Evolutionary conservation across 1,140 invertebrate species (phyloP).

Genomic region (Zelostemma sp.): DNA sequence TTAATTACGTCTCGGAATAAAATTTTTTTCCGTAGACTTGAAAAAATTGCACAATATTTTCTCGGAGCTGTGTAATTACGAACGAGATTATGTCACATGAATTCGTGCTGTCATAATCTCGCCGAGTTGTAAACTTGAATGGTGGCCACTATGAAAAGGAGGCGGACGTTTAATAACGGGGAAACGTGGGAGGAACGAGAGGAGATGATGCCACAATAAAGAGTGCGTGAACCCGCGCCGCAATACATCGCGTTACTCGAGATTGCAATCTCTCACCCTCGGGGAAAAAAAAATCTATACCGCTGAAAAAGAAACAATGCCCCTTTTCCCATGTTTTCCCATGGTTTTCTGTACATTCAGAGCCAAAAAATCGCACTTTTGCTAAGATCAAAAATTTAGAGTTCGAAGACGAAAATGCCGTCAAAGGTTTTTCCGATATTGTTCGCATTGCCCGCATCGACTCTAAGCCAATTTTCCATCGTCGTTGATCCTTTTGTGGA

Average conservation of each 20-base stretch:
- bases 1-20: too few relatives aligned
- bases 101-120: background rate
- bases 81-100: background rate
- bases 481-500: slow-evolving; percentile 1
- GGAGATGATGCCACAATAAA: background rate
- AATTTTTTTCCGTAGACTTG: too few relatives aligned
- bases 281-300: too few relatives aligned
- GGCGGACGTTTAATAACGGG: slow-evolving; percentile 2
- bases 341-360: background rate
- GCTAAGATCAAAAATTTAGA: too few relatives aligned
- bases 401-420: too few relatives aligned
- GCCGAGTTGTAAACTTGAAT: background rate
- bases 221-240: too few relatives aligned
- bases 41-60: too few relatives aligned
- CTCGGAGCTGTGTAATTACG: too few relatives aligned
- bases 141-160: background rate
- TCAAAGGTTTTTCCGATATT: too few relatives aligned
- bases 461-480: slow-evolving; percentile 5
- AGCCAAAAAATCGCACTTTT: too few relatives aligned
- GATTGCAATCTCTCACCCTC: too few relatives aligned
- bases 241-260: too few relatives aligned
- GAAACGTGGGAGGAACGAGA: background rate
- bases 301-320: background rate
- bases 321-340: background rate
- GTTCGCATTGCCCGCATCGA: background rate